Percentiles rank a stretch among this genome's conserved stretches.
Conservation (phyloP, 2,888 invertebrate genomes). For the Ypsolopha scabrella region DNA sequence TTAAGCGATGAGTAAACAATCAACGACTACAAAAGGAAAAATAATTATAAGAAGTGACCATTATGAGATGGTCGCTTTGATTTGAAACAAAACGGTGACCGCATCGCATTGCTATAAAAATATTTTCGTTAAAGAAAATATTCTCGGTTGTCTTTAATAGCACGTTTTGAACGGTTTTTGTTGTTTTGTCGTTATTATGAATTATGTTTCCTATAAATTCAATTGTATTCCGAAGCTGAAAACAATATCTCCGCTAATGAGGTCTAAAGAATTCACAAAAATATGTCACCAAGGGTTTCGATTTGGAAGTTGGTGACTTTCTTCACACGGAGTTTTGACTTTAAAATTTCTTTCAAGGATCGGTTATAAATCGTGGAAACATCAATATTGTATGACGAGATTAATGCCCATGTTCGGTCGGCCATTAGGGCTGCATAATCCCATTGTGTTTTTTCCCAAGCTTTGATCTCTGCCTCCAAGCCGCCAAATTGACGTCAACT, state of each 20-base stretch:
- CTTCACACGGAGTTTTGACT: slow-evolving; percentile 65
- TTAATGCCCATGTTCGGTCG: slow-evolving; percentile 66
- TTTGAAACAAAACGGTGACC: too few species aligned
- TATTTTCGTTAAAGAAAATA: too few species aligned
- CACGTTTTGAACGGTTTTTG: too few species aligned
- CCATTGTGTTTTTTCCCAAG: slow-evolving; percentile 57
- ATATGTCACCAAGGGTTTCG: slow-evolving; percentile 42
- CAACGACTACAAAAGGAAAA: too few species aligned
- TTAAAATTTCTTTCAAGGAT: slow-evolving; percentile 48
- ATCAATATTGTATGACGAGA: slow-evolving; percentile 67
- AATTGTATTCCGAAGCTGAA: slow-evolving; percentile 62
- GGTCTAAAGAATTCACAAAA: slow-evolving; percentile 46
- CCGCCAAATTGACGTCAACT: slow-evolving; percentile 51
- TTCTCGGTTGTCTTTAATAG: too few species aligned
- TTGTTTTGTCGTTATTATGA: not conserved
- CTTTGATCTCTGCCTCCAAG: slow-evolving; percentile 37
- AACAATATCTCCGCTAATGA: slow-evolving; percentile 54
- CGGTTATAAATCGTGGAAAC: slow-evolving; percentile 60
- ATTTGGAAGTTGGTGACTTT: slow-evolving; percentile 49
- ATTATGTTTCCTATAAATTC: slow-evolving; percentile 21
- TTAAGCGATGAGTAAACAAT: too few species aligned
- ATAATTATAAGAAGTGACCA: too few species aligned
- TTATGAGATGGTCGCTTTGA: too few species aligned
- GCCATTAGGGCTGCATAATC: slow-evolving; percentile 63
- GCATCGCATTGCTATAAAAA: too few species aligned